Conservation (phyloP, 2,113 vertebrate species). For the Danio rerio region DNA sequence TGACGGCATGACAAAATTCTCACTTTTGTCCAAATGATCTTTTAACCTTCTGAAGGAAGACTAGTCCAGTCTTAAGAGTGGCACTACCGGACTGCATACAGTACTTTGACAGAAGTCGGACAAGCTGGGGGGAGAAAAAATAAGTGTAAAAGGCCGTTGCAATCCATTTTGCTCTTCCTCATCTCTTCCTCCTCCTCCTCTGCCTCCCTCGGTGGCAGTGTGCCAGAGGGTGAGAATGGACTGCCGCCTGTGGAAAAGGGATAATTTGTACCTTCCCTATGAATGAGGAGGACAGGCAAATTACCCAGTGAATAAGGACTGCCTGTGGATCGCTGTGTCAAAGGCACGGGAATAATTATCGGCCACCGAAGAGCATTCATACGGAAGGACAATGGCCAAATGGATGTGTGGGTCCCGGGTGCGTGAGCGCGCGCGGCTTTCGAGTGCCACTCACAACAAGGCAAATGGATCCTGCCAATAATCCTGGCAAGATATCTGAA, state of each 20-base stretch:
- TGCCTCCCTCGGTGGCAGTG: constrained; percentile 61
- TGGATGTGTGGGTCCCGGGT: constrained; percentile 39
- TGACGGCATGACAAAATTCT: background rate
- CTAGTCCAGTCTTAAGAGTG: background rate
- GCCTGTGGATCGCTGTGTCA: constrained; percentile 98
- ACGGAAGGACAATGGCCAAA: constrained; percentile 42
- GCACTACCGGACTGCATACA: background rate
- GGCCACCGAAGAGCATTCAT: constrained; percentile 52
- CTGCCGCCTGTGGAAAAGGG: constrained; percentile 84
- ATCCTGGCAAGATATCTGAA: constrained; percentile 47
- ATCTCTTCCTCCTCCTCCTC: constrained; percentile 71
- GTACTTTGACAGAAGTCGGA: background rate
- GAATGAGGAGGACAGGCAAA: constrained; percentile 98
- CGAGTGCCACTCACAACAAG: constrained; percentile 46
- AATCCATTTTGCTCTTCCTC: constrained; percentile 50
- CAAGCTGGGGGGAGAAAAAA: background rate
- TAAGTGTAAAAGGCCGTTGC: constrained; percentile 43
- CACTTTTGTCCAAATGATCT: background rate
- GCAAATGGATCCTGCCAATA: constrained; percentile 49
- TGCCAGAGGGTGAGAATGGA: constrained; percentile 80
- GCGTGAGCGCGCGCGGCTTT: background rate
- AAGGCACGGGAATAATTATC: constrained; percentile 52
- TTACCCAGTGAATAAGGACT: constrained; percentile 99
- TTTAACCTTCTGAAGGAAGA: background rate
- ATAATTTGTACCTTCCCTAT: constrained; percentile 99